These are phyloP conservation scores for Heteromormyrus szaboi DNA, from an alignment of 2,797 vertebrate genomes.

Conservation along the genomic window DNA sequence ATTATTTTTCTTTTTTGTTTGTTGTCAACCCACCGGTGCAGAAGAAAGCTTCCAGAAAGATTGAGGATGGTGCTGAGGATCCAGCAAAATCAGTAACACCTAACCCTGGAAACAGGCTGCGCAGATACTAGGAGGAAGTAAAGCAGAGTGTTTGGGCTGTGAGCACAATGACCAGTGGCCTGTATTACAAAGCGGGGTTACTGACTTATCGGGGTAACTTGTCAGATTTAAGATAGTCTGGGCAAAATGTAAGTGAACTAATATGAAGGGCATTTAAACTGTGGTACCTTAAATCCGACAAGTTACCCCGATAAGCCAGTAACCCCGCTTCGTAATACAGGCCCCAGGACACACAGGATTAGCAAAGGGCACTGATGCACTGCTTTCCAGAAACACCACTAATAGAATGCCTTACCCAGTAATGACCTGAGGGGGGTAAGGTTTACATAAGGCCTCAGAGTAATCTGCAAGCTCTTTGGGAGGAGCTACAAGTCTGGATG, in stretches of 20 bases:
- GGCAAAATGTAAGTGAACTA: too few species aligned
- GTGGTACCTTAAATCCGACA: too few species aligned
- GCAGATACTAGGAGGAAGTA: not conserved
- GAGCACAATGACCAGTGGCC: not conserved
- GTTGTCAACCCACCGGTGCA: not conserved
- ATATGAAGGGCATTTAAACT: too few species aligned
- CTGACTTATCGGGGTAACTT: too few species aligned
- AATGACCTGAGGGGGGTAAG: not conserved
- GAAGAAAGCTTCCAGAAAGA: not conserved
- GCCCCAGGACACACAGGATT: not conserved
- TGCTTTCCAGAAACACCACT: not conserved
- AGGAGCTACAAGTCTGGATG: not conserved
- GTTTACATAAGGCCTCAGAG: not conserved
- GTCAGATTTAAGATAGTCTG: too few species aligned
- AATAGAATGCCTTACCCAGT: not conserved
- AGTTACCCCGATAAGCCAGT: too few species aligned
- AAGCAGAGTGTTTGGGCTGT: not conserved
- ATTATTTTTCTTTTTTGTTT: not conserved
- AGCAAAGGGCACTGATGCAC: not conserved
- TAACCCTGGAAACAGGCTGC: not conserved
- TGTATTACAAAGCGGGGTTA: too few species aligned
- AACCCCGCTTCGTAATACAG: too few species aligned
- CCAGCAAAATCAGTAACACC: not conserved
- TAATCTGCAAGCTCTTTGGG: not conserved
- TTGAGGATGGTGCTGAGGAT: not conserved